Evolutionary conservation across 2,888 invertebrate genomes (phyloP).

Genomic region (Lasius fuliginosus): DNA sequence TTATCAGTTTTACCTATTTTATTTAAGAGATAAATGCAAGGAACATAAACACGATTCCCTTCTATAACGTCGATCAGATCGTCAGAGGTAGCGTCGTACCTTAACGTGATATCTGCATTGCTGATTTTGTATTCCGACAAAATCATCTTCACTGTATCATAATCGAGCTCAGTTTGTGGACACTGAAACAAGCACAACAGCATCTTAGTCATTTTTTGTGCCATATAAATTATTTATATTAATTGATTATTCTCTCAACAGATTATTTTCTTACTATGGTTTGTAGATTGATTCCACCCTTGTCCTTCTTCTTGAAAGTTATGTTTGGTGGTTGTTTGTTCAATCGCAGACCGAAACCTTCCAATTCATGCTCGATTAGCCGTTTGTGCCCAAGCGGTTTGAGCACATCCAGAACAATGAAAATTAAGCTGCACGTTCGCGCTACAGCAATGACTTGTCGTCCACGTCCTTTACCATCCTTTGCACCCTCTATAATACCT

Average conservation of each 20-base stretch:
- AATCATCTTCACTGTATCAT: conserved; percentile 98
- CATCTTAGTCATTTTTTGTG: neutral
- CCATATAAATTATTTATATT: neutral
- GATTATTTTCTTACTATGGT: conserved; percentile 89
- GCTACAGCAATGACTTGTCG: conserved; percentile 99
- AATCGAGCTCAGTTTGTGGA: conserved; percentile 96
- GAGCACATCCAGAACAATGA: conserved; percentile 98
- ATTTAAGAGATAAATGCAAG: conserved; percentile 99
- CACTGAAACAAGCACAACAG: conserved; percentile 87
- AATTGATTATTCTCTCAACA: neutral
- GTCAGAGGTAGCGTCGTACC: conserved; percentile 98
- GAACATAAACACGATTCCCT: conserved; percentile 99
- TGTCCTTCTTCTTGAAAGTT: conserved; percentile 98
- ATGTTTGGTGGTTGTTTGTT: conserved; percentile 99
- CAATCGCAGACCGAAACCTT: conserved; percentile 98
- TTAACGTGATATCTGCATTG: conserved; percentile 98
- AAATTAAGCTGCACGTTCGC: conserved; percentile 98
- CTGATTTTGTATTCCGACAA: conserved; percentile 99
- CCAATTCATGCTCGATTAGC: conserved; percentile 98
- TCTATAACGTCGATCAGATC: conserved; percentile 99
- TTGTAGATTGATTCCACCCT: conserved; percentile 99
- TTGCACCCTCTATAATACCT: conserved; percentile 99
- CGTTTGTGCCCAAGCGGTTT: conserved; percentile 99
- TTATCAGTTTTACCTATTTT: conserved; percentile 93
- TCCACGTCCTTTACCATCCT: conserved; percentile 99